Evolutionary conservation across 2,113 vertebrate genomes (phyloP).

Genomic region (Chiloscyllium plagiosum): DNA sequence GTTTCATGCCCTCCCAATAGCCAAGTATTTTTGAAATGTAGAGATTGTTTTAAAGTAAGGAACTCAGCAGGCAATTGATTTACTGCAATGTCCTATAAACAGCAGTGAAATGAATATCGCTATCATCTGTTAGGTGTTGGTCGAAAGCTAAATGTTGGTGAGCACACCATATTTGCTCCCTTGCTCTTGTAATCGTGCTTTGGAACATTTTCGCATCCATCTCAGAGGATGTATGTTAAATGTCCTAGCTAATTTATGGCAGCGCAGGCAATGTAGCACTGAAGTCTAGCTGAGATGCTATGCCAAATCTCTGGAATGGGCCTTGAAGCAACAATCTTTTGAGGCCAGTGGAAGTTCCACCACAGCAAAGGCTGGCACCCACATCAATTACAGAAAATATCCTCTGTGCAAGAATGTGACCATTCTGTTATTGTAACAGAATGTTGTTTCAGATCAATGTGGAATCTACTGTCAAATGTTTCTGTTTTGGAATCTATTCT

Average conservation of each 20-base stretch:
- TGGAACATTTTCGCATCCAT: not conserved
- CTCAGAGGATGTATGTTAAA: not conserved
- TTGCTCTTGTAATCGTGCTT: not conserved
- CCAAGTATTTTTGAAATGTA: not conserved
- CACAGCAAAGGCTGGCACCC: not conserved
- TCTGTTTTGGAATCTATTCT: not conserved
- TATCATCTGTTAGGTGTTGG: not conserved
- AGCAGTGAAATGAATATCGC: not conserved
- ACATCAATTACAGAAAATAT: not conserved
- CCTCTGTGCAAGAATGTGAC: not conserved
- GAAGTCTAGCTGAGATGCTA: not conserved
- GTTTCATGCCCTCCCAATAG: not conserved
- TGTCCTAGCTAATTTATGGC: not conserved
- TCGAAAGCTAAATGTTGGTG: not conserved
- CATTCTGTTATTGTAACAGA: not conserved
- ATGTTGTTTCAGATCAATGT: not conserved
- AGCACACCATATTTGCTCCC: not conserved
- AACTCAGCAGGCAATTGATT: not conserved
- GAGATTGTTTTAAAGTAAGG: no score
- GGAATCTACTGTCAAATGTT: not conserved
- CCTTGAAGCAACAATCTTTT: not conserved
- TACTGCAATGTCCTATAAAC: not conserved
- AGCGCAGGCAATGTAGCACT: not conserved
- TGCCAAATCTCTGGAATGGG: not conserved
- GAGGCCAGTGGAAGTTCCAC: not conserved